Conservation (phyloP, 2,113 vertebrate genomes). For the Aptenodytes forsteri region DNA sequence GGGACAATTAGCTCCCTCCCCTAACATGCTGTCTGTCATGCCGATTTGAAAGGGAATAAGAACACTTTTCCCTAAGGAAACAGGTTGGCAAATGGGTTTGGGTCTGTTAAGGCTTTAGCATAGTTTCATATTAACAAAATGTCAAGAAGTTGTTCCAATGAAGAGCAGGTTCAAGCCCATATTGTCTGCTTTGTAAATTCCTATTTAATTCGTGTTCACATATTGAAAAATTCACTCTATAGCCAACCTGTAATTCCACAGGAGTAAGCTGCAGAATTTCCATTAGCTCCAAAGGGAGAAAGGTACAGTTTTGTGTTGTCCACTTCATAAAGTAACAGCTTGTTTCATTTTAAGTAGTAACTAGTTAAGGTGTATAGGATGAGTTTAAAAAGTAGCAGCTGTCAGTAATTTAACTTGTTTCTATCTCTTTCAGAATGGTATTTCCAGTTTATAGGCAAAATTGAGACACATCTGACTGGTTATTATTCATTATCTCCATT, state of each 20-base stretch:
- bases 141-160: neutral
- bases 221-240: neutral
- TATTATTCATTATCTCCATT: neutral
- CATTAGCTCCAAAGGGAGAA: neutral
- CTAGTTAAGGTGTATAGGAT: neutral
- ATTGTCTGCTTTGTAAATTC: neutral
- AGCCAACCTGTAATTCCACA: neutral
- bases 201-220: neutral
- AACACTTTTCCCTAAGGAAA: conserved; percentile 29
- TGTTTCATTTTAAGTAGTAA: neutral
- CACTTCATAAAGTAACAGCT: neutral
- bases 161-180: neutral
- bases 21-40: conserved; percentile 32
- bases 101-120: neutral
- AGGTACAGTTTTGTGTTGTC: neutral
- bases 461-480: neutral
- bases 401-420: neutral
- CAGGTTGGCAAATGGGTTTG: conserved; percentile 48
- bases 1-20: conserved; percentile 44
- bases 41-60: conserved; percentile 27
- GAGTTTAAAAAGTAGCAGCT: neutral
- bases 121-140: conserved; percentile 9
- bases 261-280: neutral
- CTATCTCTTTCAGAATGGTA: neutral
- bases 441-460: neutral